phyloP scores from a whole-genome alignment of 1,140 invertebrate species.

The Druon quercuslanigerum region DNA sequence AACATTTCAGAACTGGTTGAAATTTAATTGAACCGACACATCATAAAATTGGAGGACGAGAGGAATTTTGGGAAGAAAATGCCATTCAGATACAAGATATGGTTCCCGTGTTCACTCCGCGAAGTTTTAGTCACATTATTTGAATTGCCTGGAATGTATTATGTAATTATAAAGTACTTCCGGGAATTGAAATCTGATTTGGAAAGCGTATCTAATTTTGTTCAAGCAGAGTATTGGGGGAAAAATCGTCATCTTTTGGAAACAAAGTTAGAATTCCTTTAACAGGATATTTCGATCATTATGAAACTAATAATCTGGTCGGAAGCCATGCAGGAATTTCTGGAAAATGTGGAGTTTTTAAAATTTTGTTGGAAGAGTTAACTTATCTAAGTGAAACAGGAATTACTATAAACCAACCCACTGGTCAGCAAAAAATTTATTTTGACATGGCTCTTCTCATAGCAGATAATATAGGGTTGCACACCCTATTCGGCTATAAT shows the following conservation, averaged over 20 bases:
- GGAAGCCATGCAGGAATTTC: not conserved
- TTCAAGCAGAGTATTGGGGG: too few relatives aligned
- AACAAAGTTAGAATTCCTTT: not conserved
- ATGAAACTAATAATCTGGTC: not conserved
- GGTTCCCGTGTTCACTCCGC: not conserved
- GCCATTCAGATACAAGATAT: not conserved
- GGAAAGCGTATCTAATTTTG: not conserved
- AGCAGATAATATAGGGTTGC: not conserved
- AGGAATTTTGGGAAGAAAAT: not conserved
- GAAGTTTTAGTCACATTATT: not conserved
- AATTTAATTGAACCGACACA: not conserved
- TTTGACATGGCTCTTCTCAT: not conserved
- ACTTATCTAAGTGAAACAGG: not conserved
- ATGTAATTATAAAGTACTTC: not conserved
- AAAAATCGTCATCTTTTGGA: not conserved
- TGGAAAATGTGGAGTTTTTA: not conserved
- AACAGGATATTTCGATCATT: not conserved
- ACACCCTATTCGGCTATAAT: not conserved
- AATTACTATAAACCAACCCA: not conserved
- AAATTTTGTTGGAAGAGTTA: not conserved
- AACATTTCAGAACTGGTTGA: not conserved
- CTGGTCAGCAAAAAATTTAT: not conserved
- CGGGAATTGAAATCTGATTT: not conserved
- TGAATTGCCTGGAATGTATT: not conserved
- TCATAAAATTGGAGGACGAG: not conserved